Evolutionary conservation across 1,140 invertebrate species (phyloP).

Genomic region (Bombus waltoni): DNA sequence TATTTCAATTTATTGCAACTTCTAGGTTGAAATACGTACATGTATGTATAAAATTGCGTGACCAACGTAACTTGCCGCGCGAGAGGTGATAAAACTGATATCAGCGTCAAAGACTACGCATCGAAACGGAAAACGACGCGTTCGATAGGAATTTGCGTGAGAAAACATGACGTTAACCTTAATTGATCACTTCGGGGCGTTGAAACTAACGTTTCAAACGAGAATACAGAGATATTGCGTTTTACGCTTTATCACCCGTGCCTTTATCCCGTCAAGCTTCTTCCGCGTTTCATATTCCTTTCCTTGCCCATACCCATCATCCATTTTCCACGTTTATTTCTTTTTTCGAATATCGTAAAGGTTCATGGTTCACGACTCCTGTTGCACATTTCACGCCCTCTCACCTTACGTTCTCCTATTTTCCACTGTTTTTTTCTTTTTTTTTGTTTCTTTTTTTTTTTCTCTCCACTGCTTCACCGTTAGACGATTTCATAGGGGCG

Average conservation of each 20-base stretch:
- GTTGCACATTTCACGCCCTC: constrained; percentile 44
- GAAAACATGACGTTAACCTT: neutral
- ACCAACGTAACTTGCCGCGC: too few relatives aligned
- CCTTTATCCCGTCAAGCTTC: neutral
- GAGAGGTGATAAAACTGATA: too few relatives aligned
- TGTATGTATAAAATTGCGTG: too few relatives aligned
- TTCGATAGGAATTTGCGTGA: neutral
- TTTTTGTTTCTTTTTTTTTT: too few relatives aligned
- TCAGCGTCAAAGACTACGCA: too few relatives aligned
- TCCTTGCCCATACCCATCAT: constrained; percentile 34
- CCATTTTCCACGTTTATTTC: constrained; percentile 55
- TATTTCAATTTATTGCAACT: too few relatives aligned
- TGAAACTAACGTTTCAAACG: neutral
- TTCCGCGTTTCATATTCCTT: constrained; percentile 14
- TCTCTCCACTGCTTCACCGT: neutral
- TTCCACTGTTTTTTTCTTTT: too few relatives aligned
- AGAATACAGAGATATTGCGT: constrained; percentile 11
- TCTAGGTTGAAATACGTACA: too few relatives aligned
- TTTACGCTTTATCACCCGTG: constrained; percentile 1
- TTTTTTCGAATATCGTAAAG: constrained; percentile 75
- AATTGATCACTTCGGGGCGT: neutral
- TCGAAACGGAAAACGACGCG: neutral
- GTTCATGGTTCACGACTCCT: constrained; percentile 59
- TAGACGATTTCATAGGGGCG: too few relatives aligned
- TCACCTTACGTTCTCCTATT: constrained; percentile 1